phyloP scores from a whole-genome alignment of 2,797 vertebrate genomes.

The Amblyraja radiata region DNA sequence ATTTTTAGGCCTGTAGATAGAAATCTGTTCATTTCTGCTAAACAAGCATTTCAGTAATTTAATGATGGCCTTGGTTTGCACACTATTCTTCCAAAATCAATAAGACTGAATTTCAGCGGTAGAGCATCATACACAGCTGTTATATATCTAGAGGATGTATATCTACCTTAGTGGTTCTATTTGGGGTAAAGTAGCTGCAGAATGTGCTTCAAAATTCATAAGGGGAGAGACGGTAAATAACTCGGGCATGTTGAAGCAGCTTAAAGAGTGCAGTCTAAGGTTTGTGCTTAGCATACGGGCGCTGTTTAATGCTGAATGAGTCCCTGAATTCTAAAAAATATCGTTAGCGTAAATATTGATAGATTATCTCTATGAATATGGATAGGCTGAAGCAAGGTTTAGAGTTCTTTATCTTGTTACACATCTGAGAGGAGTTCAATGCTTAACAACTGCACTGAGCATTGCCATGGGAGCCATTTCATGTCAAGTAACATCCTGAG shows the following conservation, averaged over 20 bases:
- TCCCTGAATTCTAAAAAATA: neutral
- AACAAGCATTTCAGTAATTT: too few relatives aligned
- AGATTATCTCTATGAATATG: constrained; percentile 17
- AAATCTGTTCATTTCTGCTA: too few relatives aligned
- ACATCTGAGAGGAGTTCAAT: neutral
- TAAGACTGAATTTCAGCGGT: too few relatives aligned
- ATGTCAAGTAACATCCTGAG: constrained; percentile 33
- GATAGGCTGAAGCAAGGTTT: neutral
- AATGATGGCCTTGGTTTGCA: too few relatives aligned
- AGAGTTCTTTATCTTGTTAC: neutral
- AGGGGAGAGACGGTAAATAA: constrained; percentile 1
- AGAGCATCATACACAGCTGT: too few relatives aligned
- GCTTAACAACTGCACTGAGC: constrained; percentile 8
- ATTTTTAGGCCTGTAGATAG: too few relatives aligned
- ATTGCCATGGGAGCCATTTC: constrained; percentile 5
- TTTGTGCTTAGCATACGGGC: neutral
- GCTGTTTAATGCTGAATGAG: neutral
- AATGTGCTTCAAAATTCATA: neutral
- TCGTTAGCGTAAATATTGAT: neutral
- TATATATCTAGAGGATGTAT: too few relatives aligned
- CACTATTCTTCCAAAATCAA: too few relatives aligned
- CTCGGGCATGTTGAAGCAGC: neutral
- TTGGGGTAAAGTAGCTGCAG: neutral
- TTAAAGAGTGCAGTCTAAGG: neutral
- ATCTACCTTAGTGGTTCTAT: too few relatives aligned